These are phyloP conservation scores for Candoia aspera DNA, from an alignment of 2,113 vertebrate genomes.

Conservation along the genomic window DNA sequence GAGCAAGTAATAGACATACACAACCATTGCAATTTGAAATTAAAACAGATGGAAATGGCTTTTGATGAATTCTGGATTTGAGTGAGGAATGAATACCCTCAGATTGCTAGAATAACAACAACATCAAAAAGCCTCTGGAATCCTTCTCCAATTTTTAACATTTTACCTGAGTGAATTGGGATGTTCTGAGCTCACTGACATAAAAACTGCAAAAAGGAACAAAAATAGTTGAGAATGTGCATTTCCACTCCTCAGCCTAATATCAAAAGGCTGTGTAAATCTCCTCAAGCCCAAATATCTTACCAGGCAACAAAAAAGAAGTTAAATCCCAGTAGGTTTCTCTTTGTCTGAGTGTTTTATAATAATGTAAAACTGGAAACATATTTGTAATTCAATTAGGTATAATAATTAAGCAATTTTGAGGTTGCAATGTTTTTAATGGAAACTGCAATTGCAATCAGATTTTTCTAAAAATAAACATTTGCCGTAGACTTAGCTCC, in stretches of 20 bases:
- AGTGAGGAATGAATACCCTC: not conserved
- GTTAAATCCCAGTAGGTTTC: not conserved
- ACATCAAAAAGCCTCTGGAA: not conserved
- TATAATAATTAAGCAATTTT: not conserved
- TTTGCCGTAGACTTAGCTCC: not conserved
- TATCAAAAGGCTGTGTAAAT: not conserved
- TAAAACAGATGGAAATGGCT: not conserved
- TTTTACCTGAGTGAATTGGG: not conserved
- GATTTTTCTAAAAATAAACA: not conserved
- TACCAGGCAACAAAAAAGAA: not conserved
- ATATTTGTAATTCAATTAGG: not conserved
- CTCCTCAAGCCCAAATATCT: not conserved
- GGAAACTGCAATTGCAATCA: not conserved
- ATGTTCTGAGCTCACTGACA: not conserved
- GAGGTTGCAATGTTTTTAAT: not conserved
- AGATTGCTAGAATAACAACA: not conserved
- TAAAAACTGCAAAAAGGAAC: not conserved
- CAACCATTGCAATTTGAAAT: not conserved
- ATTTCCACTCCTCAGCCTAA: not conserved
- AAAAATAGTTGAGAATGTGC: not conserved
- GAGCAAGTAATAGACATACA: not conserved
- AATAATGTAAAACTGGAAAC: not conserved
- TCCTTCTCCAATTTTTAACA: not conserved
- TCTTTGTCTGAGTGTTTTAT: not conserved
- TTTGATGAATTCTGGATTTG: not conserved